phyloP scores from a whole-genome alignment of 2,113 vertebrate genomes.

The Vulpes lagopus region DNA sequence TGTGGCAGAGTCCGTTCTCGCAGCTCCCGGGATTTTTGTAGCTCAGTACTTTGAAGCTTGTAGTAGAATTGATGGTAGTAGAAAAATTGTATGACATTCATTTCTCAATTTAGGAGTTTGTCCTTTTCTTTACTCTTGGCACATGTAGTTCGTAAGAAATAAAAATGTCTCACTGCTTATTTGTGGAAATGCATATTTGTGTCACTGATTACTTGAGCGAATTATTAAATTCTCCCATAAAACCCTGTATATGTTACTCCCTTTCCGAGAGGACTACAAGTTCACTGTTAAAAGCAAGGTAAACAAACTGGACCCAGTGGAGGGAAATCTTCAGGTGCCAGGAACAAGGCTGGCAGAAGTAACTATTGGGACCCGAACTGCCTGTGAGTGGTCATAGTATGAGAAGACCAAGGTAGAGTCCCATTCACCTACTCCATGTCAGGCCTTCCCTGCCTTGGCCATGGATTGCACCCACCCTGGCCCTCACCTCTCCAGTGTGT shows the following conservation, averaged over 20 bases:
- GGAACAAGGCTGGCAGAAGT: neutral
- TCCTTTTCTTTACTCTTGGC: constrained; percentile 19
- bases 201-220: neutral
- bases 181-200: constrained; percentile 38
- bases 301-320: neutral
- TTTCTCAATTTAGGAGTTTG: constrained; percentile 42
- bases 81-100: neutral
- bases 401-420: neutral
- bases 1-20: constrained; percentile 42
- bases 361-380: neutral
- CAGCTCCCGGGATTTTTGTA: constrained; percentile 34
- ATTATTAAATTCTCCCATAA: constrained; percentile 35
- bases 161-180: neutral
- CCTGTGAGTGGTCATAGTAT: neutral
- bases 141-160: neutral
- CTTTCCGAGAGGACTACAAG: neutral
- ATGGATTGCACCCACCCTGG: neutral
- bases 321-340: neutral
- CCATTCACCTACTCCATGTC: neutral
- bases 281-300: constrained; percentile 16
- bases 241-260: neutral
- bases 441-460: neutral
- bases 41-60: constrained; percentile 13
- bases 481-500: neutral
- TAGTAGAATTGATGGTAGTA: constrained; percentile 12